Conservation (phyloP, 2,113 vertebrate species). For the Microtus richardsoni region DNA sequence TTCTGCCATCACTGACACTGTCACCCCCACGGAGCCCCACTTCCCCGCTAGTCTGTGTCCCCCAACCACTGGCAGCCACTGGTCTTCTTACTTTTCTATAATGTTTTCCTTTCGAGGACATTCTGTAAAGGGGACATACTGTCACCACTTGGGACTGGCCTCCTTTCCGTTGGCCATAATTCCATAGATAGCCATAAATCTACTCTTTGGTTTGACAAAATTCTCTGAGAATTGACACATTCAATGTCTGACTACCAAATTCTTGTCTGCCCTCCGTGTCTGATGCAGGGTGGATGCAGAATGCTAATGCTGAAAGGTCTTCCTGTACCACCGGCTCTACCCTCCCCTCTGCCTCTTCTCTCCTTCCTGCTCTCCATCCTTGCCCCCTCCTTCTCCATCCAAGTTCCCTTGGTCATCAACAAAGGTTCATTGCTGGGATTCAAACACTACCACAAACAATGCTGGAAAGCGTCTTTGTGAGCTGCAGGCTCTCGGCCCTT, state of each 20-base stretch:
- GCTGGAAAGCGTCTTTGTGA: neutral
- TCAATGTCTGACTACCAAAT: neutral
- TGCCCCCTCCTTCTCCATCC: neutral
- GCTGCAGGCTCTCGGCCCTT: neutral
- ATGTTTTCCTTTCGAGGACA: slow-evolving; percentile 20
- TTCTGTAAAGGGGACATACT: neutral
- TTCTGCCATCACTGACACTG: neutral
- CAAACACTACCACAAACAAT: neutral
- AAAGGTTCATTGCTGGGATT: neutral
- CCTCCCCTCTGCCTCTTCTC: neutral
- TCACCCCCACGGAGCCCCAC: neutral
- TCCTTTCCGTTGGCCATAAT: slow-evolving; percentile 10
- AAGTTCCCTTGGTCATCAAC: neutral
- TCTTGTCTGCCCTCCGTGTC: neutral
- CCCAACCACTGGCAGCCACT: neutral
- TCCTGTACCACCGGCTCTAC: neutral
- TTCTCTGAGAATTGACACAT: neutral
- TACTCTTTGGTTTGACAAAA: neutral
- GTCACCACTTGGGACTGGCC: neutral
- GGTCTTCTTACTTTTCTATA: neutral
- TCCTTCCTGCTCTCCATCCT: neutral
- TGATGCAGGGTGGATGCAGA: rapidly evolving
- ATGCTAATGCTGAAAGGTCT: no score
- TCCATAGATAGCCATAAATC: neutral
- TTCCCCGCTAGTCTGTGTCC: neutral